Conservation (phyloP, 1,140 invertebrate genomes). For the Heterodera carotae region DNA sequence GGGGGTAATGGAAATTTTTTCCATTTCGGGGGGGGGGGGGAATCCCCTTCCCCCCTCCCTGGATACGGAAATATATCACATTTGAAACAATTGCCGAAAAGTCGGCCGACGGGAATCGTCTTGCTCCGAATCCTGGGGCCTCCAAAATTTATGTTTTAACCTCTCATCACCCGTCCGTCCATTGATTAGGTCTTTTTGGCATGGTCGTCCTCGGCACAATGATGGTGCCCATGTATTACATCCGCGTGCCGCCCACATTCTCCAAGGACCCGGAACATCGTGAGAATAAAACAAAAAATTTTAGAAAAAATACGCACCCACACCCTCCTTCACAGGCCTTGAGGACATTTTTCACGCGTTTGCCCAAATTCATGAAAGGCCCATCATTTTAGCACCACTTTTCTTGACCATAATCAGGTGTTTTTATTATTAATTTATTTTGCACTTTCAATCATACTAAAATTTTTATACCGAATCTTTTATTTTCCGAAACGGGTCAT, state of each 20-base stretch:
- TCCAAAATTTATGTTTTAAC: too few relatives aligned
- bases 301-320: background rate
- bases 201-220: constrained; percentile 45
- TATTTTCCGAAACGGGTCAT: too few relatives aligned
- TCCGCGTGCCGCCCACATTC: constrained; percentile 52
- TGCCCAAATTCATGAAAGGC: constrained; percentile 44
- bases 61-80: too few relatives aligned
- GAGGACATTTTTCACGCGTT: constrained; percentile 53
- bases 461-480: too few relatives aligned
- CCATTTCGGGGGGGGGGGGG: too few relatives aligned
- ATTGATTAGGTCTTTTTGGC: constrained; percentile 49
- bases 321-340: background rate
- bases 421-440: too few relatives aligned
- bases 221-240: constrained; percentile 57
- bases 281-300: background rate
- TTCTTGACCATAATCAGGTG: constrained; percentile 66
- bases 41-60: too few relatives aligned
- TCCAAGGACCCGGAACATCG: constrained; percentile 50
- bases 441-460: too few relatives aligned
- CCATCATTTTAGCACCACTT: constrained; percentile 40
- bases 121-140: too few relatives aligned
- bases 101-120: too few relatives aligned
- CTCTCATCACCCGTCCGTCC: background rate
- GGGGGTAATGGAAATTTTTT: too few relatives aligned
- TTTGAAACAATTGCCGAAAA: too few relatives aligned